Evolutionary conservation across 2,888 invertebrate genomes (phyloP).

Genomic region (Adelognathus sp.): DNA sequence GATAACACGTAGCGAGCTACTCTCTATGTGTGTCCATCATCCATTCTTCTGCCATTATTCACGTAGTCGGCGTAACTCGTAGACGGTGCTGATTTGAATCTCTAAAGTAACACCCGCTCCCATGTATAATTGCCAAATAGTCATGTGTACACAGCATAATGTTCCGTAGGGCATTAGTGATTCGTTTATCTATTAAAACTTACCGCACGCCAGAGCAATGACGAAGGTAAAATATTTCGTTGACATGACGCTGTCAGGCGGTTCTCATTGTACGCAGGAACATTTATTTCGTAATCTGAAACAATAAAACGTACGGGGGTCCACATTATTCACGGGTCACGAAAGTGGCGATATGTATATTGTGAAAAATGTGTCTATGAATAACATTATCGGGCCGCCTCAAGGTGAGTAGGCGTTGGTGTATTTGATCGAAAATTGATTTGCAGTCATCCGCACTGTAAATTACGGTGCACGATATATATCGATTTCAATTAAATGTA

Average conservation of each 20-base stretch:
- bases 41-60: not conserved
- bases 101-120: not conserved
- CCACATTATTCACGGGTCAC: conserved; percentile 14
- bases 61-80: not conserved
- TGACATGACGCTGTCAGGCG: conserved; percentile 71
- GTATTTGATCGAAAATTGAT: too few species aligned
- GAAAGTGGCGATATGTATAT: not conserved
- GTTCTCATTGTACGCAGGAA: conserved; percentile 73
- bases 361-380: not conserved
- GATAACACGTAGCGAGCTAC: not conserved
- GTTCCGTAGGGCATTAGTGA: conserved; percentile 1
- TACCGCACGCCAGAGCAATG: conserved; percentile 72
- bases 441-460: too few species aligned
- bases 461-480: too few species aligned
- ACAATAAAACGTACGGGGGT: conserved; percentile 48
- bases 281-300: conserved; percentile 70
- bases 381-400: not conserved
- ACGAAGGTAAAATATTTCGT: conserved; percentile 70
- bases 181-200: conserved; percentile 50
- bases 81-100: not conserved
- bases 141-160: not conserved
- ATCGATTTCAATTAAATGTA: too few species aligned
- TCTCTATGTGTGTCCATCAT: not conserved
- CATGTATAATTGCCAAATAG: conserved; percentile 6
- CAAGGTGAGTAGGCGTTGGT: too few species aligned